Base-by-base conservation (phyloP, 2,888 invertebrate genomes). In the Coelogynopora nodosa region DNA sequence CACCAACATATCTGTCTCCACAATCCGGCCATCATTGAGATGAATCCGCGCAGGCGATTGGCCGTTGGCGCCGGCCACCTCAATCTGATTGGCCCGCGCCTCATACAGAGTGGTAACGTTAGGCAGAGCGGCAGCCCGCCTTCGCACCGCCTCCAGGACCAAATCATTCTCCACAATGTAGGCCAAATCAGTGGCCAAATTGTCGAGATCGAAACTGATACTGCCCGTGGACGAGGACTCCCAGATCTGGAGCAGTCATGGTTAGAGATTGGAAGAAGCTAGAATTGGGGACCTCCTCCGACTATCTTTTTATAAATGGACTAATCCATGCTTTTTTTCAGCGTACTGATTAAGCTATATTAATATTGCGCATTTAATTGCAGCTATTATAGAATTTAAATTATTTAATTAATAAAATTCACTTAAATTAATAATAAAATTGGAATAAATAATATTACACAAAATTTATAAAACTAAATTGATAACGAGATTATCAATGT, bases 91-190 rank as follows among this genome's bases (percentile, higher is more conserved):
- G 5, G 23, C 74, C 27, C 74, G 74, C 5, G 74, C 27, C 74
- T 74, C 74, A 74, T 74, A 74, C 2, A 74, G 5, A n/a, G 74
- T 74, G 18, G 74, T 74, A 26, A 74, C 10, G 27, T 74, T 74
- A 26, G 74, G 74, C 5, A 5, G 23, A 74, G 23, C 27, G 23
- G 23, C 23, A n/a, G 74, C 18, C 5, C 2, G 10, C 23, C 27
- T 5, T 26, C 23, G 5, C 74, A 74, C 74, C 5, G 74, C 18
- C 23, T 5, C 74, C 23, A 74, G 74, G 2, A 74, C 74, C 5
- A 74, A 26, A 26, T 74, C 74, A 26, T 74, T 74, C 74, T 74
- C 74, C 27, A 74, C 74, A 13, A 74, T 74, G 74, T 23, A 74
- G 18, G 74, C 74, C 2, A 74, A 23, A 26, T 74, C 74, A 74